phyloP scores from a whole-genome alignment of 92 coral and sea anemone species.

The Paramuricea clavata region DNA sequence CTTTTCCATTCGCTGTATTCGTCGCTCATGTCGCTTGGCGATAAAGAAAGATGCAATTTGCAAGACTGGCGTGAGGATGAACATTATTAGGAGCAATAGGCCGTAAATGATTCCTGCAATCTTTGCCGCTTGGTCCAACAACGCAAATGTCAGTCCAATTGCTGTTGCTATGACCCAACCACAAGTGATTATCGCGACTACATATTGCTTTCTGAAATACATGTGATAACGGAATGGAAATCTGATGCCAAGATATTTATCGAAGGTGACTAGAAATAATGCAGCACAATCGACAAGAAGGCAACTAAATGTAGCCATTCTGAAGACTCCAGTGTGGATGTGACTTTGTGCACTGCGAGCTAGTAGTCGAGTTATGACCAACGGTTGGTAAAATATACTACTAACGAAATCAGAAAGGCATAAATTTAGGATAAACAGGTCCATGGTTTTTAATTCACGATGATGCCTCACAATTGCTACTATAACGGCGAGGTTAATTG shows the following conservation, averaged over 20 bases:
- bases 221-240: constrained; percentile 39
- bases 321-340: not conserved
- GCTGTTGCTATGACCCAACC: not conserved
- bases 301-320: not conserved
- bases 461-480: constrained; percentile 10
- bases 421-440: constrained; percentile 16
- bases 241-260: constrained; percentile 41
- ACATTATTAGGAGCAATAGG: not conserved
- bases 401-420: constrained; percentile 28
- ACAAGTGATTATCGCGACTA: not conserved
- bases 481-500: constrained; percentile 7
- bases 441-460: constrained; percentile 17
- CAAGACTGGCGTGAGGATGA: not conserved
- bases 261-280: constrained; percentile 43
- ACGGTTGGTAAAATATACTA: constrained; percentile 31
- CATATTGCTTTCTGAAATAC: not conserved
- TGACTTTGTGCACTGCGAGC: not conserved
- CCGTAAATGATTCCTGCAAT: not conserved
- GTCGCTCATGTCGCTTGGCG: constrained; percentile 6
- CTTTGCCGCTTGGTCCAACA: not conserved
- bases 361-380: constrained; percentile 5
- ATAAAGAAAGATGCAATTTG: constrained; percentile 24
- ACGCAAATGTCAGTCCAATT: not conserved
- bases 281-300: constrained; percentile 10
- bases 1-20: constrained; percentile 6